Base-by-base conservation (phyloP, 2,888 invertebrate genomes). In the Rotaria macrura region DNA sequence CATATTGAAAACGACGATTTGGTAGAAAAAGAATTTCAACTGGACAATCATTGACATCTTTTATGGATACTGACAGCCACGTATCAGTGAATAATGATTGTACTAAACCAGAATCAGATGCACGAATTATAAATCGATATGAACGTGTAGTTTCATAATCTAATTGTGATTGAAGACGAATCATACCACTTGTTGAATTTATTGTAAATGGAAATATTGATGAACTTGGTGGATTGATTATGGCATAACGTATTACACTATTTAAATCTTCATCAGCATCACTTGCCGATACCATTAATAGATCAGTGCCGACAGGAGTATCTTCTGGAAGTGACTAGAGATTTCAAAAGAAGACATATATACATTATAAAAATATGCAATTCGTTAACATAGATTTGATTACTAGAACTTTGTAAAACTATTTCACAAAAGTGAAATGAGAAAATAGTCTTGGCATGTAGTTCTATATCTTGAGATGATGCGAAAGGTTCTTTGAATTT, bases 221-320 rank as follows among this genome's bases (percentile, higher is more conserved):
- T n/a, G 14, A 1, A 72, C 20, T 38, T 72, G 34, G 23, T 23
- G 38, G 6, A 40, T 72, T 72, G 20, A 72, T 9, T 23, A 95
- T 89, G 0, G 93, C 92, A 88, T 95, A 95, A 65, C 93, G 90
- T 5, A 95, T 92, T 85, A 93, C 93, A 0, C 94, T 94, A 87
- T 91, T 92, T 6, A 89, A 89, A 0, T 93, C 92, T 7, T 88
- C 89, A 87, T 92, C 92, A 87, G 92, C 92, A 88, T 95, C 95
- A 2, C 92, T 92, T 0, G 95, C 95, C 17, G 57, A 20, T 20
- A 72, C 25, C n/a, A 1, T 72, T 7, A 72, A 9, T 38, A 72
- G 10, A 23, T 38, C 23, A 20, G 38, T 38, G 14, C 40, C 38
- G 6, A 72, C 23, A 20, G 20, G 72, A 20, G 40, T 38, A 72